These are phyloP conservation scores for Orbicella faveolata DNA, from an alignment of 64 coral and sea anemone species.

Conservation along the genomic window DNA sequence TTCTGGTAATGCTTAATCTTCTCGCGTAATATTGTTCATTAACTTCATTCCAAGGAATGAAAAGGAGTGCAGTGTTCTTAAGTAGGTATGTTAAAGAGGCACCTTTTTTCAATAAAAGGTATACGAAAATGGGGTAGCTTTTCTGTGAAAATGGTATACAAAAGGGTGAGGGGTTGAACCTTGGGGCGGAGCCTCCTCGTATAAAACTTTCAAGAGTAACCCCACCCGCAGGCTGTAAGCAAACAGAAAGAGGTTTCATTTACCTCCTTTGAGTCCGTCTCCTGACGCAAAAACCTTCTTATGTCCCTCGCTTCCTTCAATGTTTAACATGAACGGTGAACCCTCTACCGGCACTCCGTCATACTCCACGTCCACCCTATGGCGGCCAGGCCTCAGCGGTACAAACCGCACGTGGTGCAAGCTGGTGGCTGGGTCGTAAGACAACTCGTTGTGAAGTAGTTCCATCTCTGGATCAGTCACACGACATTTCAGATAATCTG, in stretches of 20 bases:
- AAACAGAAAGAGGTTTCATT: background rate
- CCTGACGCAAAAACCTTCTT: conserved; percentile 64
- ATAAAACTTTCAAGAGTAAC: too few species aligned
- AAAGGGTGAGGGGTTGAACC: too few species aligned
- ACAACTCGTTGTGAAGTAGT: conserved; percentile 11
- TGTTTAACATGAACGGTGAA: conserved; percentile 73
- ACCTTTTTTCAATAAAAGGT: too few species aligned
- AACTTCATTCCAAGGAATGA: too few species aligned
- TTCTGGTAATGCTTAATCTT: too few species aligned
- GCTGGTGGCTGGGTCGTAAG: conserved; percentile 34
- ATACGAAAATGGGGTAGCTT: too few species aligned
- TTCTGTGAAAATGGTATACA: too few species aligned
- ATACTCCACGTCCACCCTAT: conserved; percentile 66
- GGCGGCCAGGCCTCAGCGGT: conserved; percentile 47
- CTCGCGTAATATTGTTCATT: too few species aligned
- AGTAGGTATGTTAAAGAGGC: too few species aligned
- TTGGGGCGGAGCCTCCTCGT: too few species aligned
- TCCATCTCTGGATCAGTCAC: conserved; percentile 46
- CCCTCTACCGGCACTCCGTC: conserved; percentile 45
- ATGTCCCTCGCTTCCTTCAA: conserved; percentile 48
- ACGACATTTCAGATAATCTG: conserved; percentile 23
- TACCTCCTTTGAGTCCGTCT: conserved; percentile 68
- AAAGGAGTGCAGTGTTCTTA: too few species aligned
- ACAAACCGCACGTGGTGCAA: conserved; percentile 65
- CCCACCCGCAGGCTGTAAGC: too few species aligned